These are phyloP conservation scores for Gadopsis bispinosus DNA, from an alignment of 2,797 vertebrate genomes.

Conservation along the genomic window DNA sequence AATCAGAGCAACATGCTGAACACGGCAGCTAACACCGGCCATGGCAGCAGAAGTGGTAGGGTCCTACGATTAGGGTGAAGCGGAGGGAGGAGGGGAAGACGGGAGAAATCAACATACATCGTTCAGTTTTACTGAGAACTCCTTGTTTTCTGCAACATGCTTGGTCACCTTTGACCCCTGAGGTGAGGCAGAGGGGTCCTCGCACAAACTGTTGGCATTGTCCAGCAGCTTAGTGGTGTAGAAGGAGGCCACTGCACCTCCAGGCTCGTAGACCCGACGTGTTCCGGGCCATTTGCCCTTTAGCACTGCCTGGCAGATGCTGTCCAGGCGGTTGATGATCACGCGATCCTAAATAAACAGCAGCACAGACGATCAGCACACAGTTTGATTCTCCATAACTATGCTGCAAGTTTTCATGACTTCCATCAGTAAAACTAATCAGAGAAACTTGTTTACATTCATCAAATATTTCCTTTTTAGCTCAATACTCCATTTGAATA, in stretches of 20 bases:
- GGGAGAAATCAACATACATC: slow-evolving; percentile 99
- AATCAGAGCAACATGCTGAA: slow-evolving; percentile 84
- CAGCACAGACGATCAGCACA: slow-evolving; percentile 1
- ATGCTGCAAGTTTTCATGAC: neutral
- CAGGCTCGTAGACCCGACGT: slow-evolving; percentile 91
- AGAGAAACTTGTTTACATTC: neutral
- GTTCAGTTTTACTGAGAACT: slow-evolving; percentile 99
- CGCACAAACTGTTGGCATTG: slow-evolving; percentile 88
- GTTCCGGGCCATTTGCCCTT: slow-evolving; percentile 97
- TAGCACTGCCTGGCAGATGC: slow-evolving; percentile 97
- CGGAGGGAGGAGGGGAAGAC: slow-evolving; percentile 74
- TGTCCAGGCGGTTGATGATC: slow-evolving; percentile 98
- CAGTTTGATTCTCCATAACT: neutral
- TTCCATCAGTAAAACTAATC: neutral
- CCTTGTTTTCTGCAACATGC: slow-evolving; percentile 99
- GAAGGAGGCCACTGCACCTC: slow-evolving; percentile 93
- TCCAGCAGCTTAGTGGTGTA: slow-evolving; percentile 98
- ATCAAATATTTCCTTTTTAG: neutral
- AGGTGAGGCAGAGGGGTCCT: slow-evolving; percentile 92
- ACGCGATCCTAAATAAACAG: slow-evolving; percentile 90
- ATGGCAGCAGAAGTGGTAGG: slow-evolving; percentile 73
- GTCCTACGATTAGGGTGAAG: slow-evolving; percentile 78
- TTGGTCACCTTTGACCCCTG: slow-evolving; percentile 99
- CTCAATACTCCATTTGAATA: neutral
- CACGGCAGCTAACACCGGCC: slow-evolving; percentile 73